Conservation (phyloP, 2,888 invertebrate species). For the Zhuqinia jingwanae region DNA sequence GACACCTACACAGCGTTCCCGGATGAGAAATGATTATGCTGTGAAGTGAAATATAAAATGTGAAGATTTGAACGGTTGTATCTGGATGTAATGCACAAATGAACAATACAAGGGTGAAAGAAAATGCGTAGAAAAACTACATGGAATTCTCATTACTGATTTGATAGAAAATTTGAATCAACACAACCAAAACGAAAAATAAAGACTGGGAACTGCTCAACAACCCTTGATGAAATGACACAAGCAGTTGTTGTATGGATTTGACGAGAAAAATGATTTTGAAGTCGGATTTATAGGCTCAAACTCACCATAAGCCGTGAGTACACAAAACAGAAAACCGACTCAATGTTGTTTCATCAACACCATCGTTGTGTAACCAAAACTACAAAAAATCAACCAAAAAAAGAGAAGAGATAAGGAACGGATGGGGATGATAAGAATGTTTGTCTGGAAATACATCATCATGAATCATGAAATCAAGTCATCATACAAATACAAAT, state of each 20-base stretch:
- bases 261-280: constrained; percentile 69
- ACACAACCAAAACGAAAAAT: neutral
- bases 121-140: constrained; percentile 2
- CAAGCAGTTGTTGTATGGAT: constrained; percentile 53
- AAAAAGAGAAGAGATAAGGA: constrained; percentile 56
- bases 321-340: constrained; percentile 66
- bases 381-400: constrained; percentile 58
- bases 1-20: too few relatives aligned
- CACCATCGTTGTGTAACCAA: constrained; percentile 63
- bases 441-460: constrained; percentile 70
- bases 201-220: constrained; percentile 6
- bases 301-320: constrained; percentile 58
- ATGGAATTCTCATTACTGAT: constrained; percentile 58
- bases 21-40: too few relatives aligned
- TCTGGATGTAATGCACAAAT: too few relatives aligned
- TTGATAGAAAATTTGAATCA: constrained; percentile 39
- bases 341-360: constrained; percentile 48
- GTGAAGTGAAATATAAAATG: too few relatives aligned
- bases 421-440: constrained; percentile 62
- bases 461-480: constrained; percentile 68
- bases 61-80: too few relatives aligned
- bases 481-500: constrained; percentile 49
- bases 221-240: constrained; percentile 43
- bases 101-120: constrained; percentile 5
- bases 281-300: constrained; percentile 72